Base-by-base conservation (phyloP, 2,888 invertebrate species). In the Aporophyla nigra region DNA sequence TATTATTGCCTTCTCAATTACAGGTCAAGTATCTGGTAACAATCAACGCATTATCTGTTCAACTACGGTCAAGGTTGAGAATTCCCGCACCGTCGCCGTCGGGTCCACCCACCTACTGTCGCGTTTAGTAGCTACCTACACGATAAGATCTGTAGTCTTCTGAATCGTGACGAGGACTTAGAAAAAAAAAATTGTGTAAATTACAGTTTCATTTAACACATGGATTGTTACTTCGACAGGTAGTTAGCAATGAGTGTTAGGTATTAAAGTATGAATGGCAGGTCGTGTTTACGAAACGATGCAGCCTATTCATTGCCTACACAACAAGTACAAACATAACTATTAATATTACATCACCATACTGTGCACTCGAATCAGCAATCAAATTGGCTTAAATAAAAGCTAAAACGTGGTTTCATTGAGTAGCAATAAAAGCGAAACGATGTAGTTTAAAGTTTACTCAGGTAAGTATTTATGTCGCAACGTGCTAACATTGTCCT, bases 391-490 rank as follows among this genome's bases (percentile, higher is more conserved):
- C 76, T 82, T 85, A 82, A 88, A 87, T 91, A 91, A 90, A 88
- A 88, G 85, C 81, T 77, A 86, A 87, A 86, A 84, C 82, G 82
- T 80, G 85, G 86, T 85, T 87, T 86, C 87, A 88, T 85, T 88
- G 88, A 92, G 89, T 86, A 88, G 90, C 91, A 93, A 93, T 94
- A 93, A 93, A 93, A 93, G 88, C 86, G 90, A 91, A 92, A 91
- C 91, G 89, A 91, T 93, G 90, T 91, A 90, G 92, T 95, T 94
- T 92, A 93, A 95, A 93, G 89, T 94, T 94, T 92, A 90, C 88
- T 84, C 92, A 93, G 94, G 93, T 94, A 93, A 93, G 94, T 94
- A 95, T 95, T 94, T 95, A 94, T 94, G 93, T 93, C 92, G 93
- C 92, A 91, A 90, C 91, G 93, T 93, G 94, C 92, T 93, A 94